Evolutionary conservation across 2,113 vertebrate genomes (phyloP).

Genomic region (Oplegnathus fasciatus): DNA sequence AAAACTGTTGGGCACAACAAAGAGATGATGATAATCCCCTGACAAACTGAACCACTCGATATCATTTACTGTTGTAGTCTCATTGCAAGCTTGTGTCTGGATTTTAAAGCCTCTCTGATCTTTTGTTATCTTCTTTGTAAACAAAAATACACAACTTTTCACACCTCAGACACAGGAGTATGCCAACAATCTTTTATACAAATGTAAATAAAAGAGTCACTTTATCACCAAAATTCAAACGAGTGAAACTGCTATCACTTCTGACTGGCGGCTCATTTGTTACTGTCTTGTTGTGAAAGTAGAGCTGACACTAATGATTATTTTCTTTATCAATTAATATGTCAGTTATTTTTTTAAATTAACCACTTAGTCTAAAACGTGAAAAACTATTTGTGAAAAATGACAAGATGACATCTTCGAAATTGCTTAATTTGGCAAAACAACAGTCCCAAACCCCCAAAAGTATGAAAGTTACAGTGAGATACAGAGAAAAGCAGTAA

Average conservation of each 20-base stretch:
- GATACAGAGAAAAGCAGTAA: background rate
- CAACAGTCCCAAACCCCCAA: background rate
- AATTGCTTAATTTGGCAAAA: background rate
- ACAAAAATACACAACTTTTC: background rate
- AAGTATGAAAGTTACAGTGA: background rate
- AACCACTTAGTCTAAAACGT: background rate
- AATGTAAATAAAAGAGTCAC: background rate
- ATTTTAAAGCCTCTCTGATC: background rate
- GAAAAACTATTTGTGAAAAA: background rate
- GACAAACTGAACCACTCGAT: slow-evolving; percentile 42
- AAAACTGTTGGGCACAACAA: slow-evolving; percentile 58
- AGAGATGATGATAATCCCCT: slow-evolving; percentile 64
- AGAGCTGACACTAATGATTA: background rate
- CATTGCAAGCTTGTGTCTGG: slow-evolving; percentile 11
- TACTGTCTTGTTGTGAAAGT: background rate
- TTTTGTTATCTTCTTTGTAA: background rate
- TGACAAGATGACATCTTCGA: background rate
- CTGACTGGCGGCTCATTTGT: background rate
- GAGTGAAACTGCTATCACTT: background rate
- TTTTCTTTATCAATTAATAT: background rate
- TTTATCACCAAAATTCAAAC: background rate
- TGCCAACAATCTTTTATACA: background rate
- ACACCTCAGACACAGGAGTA: background rate
- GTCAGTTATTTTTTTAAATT: background rate
- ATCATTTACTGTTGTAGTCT: slow-evolving; percentile 11